These are phyloP conservation scores for Rhadina sibilatrix DNA, from an alignment of 2,113 vertebrate genomes.

Conservation along the genomic window DNA sequence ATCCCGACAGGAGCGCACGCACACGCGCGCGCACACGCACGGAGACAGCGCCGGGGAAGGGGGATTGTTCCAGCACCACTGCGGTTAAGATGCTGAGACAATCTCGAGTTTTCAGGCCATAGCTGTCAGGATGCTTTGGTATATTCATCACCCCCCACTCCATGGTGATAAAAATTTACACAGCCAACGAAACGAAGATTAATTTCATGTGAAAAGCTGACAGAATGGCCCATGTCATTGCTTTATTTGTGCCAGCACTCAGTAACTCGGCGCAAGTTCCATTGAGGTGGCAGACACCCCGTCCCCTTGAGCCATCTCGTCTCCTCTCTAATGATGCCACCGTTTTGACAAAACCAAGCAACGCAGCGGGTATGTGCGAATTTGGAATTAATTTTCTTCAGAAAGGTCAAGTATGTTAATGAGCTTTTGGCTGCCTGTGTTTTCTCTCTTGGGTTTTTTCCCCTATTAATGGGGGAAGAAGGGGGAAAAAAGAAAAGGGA, in stretches of 20 bases:
- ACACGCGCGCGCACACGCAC: neutral
- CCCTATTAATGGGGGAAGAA: neutral
- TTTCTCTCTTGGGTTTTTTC: conserved; percentile 1
- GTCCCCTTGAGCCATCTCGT: conserved; percentile 75
- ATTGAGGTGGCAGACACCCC: conserved; percentile 77
- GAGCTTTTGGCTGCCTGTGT: conserved; percentile 61
- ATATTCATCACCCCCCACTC: conserved; percentile 58
- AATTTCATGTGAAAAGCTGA: conserved; percentile 78
- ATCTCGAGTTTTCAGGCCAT: conserved; percentile 61
- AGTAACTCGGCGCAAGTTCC: conserved; percentile 66
- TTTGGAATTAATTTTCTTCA: conserved; percentile 79
- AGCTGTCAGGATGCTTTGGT: conserved; percentile 71
- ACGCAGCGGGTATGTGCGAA: conserved; percentile 75
- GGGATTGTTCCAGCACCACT: conserved; percentile 36
- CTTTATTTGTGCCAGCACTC: conserved; percentile 71
- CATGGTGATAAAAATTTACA: conserved; percentile 72
- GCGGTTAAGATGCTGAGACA: conserved; percentile 58
- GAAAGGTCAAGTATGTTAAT: conserved; percentile 79
- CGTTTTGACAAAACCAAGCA: conserved; percentile 77
- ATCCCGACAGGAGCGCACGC: neutral
- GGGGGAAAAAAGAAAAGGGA: neutral
- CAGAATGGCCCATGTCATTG: conserved; percentile 75
- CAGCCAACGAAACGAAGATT: conserved; percentile 71
- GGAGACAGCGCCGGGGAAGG: neutral
- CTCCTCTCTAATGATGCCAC: conserved; percentile 77